A percentile compares a stretch with the other conserved stretches of the same genome.
These are phyloP conservation scores for Eira barbara DNA, from an alignment of 2,113 vertebrate species.

Conservation along the genomic window DNA sequence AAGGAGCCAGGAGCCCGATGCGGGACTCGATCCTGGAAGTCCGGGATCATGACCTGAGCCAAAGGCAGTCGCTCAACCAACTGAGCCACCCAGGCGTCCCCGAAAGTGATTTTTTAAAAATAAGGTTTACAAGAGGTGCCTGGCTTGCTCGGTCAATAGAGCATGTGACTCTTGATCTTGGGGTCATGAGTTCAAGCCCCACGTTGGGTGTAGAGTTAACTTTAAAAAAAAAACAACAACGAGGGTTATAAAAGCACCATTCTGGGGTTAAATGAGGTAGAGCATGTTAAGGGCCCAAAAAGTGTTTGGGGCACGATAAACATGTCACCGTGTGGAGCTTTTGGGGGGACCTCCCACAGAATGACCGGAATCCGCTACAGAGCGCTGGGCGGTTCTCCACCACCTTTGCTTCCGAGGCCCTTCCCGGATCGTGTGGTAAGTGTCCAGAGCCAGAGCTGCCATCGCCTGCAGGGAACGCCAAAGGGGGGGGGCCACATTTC, in stretches of 20 bases:
- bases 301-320: neutral
- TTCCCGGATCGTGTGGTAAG: neutral
- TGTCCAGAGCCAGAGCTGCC: neutral
- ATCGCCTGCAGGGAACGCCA: neutral
- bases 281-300: neutral
- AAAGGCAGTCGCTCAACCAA: no score
- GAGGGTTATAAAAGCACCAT: neutral
- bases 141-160: neutral
- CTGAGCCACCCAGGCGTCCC: no score
- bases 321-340: neutral
- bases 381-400: neutral
- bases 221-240: neutral
- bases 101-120: neutral
- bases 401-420: neutral
- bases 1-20: no score
- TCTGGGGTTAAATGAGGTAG: neutral
- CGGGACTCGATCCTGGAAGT: no score
- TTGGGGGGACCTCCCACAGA: neutral
- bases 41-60: no score
- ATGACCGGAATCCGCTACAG: neutral
- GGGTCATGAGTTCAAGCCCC: neutral
- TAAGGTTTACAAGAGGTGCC: neutral
- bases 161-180: neutral
- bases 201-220: neutral
- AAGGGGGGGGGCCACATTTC: neutral